Evolutionary conservation across 2,113 vertebrate genomes (phyloP), one percentile per base, ranked within the genome.

Genomic region (Notarius quadriscutis): DNA sequence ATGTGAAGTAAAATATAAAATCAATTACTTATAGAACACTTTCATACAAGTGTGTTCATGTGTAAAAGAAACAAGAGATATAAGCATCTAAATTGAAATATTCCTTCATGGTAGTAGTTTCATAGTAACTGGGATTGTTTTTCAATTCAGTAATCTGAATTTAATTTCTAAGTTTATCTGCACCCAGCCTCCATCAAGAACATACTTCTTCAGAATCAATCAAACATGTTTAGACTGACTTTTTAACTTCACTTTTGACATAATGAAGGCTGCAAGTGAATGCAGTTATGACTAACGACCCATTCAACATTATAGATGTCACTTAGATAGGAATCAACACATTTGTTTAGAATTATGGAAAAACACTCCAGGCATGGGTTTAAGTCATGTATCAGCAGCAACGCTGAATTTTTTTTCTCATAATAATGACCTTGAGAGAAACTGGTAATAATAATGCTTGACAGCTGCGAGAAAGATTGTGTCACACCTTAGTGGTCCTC

Each of bases 321-420:
- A 57, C 18, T 25, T 41, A 67, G 51, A 57, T 67, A 60, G 7
- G 62, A 51, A 69, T 69, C 60, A 79, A 10, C 62, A 17, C 83
- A 69, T 78, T 87, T 87, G 86, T 87, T 87, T 87, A 63, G 81
- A 67, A 62, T 25, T 17, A 82, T n/a, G 25, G 27, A n/a, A 83
- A 87, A 83, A 87, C 86, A 87, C 79, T 82, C 65, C 27, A 30
- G 62, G 85, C 85, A 71, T 58, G 78, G 41, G 50, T 75, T 63
- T 87, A 12, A 65, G 20, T 82, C 71, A 83, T 41, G 55, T 69
- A 78, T 78, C 51, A 6, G 77, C 77, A 86, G 60, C 75, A 83
- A 51, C 17, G 8, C n/a, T 15, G 7, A 27, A 17, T 87, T 83
- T 82, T 83, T 67, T 48, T 22, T 53, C 34, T 65, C 11, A 4